Percentiles rank a stretch among this genome's conserved stretches.
phyloP scores from a whole-genome alignment of 2,888 invertebrate species.

The Idaea straminata region DNA sequence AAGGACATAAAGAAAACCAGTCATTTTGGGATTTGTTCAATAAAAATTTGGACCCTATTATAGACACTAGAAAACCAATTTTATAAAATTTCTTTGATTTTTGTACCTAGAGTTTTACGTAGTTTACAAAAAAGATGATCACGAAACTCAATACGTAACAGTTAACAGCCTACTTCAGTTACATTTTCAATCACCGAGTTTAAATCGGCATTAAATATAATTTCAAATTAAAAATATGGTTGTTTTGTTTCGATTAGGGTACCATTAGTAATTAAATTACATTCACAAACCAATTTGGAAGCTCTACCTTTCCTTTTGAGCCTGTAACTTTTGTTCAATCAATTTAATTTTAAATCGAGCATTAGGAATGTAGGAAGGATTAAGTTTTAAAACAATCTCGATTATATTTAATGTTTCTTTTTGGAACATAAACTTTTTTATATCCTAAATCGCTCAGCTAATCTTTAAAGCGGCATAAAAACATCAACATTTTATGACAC shows the following conservation, averaged over 20 bases:
- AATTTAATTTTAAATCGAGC: conserved; percentile 16
- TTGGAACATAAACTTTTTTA: conserved; percentile 25
- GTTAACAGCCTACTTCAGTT: too few relatives aligned
- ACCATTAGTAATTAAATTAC: neutral
- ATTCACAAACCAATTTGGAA: neutral
- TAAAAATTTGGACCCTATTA: too few relatives aligned
- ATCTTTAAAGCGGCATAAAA: conserved; percentile 24
- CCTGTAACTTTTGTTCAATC: neutral
- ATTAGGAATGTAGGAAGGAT: conserved; percentile 8
- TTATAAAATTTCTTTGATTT: too few relatives aligned
- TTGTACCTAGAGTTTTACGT: too few relatives aligned
- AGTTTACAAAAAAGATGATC: too few relatives aligned
- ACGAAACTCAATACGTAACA: too few relatives aligned
- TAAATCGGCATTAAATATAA: too few relatives aligned
- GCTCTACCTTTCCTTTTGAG: neutral
- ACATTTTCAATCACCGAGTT: too few relatives aligned
- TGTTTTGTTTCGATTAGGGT: neutral
- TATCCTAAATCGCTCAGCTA: conserved; percentile 24
- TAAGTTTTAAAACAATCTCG: conserved; percentile 13
- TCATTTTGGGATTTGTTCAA: too few relatives aligned
- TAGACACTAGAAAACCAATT: too few relatives aligned
- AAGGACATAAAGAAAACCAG: too few relatives aligned
- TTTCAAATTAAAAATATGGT: neutral
- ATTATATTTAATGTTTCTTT: conserved; percentile 20
- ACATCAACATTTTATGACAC: conserved; percentile 24